Percentiles rank a stretch among this genome's conserved stretches.
Conservation (phyloP, 2,888 invertebrate species). For the Drosophila tripunctata region DNA sequence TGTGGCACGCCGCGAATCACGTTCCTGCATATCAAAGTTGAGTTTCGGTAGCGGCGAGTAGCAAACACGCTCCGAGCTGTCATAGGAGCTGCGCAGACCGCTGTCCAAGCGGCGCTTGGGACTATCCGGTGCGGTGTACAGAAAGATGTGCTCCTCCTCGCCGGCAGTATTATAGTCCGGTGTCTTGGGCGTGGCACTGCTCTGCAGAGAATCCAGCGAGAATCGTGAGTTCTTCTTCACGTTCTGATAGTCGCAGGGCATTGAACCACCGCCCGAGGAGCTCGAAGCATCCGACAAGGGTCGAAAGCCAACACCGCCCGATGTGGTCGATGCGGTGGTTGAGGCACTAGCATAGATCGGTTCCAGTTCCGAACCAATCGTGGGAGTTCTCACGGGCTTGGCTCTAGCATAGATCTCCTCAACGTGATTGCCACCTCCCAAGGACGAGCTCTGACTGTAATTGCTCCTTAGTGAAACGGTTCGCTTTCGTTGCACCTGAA, state of each 20-base stretch:
- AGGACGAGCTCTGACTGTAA: conserved; percentile 68
- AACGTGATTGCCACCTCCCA: conserved; percentile 22
- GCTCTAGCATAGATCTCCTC: conserved; percentile 78
- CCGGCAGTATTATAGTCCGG: conserved; percentile 82
- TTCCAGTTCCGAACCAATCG: conserved; percentile 75
- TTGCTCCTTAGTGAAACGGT: conserved; percentile 80
- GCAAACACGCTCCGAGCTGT: conserved; percentile 76
- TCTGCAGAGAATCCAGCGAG: conserved; percentile 83
- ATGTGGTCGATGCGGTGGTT: conserved; percentile 4
- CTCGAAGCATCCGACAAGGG: conserved; percentile 82
- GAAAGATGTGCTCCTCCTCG: conserved; percentile 82
- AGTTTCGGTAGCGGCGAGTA: conserved; percentile 73
- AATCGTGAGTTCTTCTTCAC: conserved; percentile 82
- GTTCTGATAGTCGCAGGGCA: conserved; percentile 81
- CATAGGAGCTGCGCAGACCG: conserved; percentile 74
- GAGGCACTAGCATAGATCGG: conserved; percentile 79
- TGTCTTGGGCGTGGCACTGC: conserved; percentile 83
- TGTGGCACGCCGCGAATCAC: conserved; percentile 53
- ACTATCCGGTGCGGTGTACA: conserved; percentile 83
- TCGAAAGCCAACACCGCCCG: conserved; percentile 77
- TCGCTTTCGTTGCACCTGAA: conserved; percentile 69
- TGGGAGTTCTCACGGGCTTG: conserved; percentile 81
- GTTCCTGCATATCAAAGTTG: conserved; percentile 81
- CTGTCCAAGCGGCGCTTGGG: conserved; percentile 79
- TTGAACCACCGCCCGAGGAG: conserved; percentile 78